phyloP scores from a whole-genome alignment of 1,140 invertebrate genomes.

The Heliothis virescens region DNA sequence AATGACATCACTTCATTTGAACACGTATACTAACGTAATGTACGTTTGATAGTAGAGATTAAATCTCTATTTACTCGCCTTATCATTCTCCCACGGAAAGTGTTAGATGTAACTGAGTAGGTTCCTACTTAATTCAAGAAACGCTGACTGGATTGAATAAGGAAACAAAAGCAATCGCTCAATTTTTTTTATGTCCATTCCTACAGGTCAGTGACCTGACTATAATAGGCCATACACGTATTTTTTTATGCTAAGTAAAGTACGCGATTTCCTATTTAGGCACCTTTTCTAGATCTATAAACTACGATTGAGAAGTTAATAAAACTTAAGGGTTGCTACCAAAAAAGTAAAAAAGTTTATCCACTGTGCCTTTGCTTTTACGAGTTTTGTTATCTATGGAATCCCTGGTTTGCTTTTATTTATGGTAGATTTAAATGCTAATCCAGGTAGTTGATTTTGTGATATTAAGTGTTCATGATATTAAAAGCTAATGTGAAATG shows the following conservation, averaged over 20 bases:
- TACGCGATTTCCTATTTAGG: no score
- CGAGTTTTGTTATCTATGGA: no score
- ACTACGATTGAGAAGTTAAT: background rate
- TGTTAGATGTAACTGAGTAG: background rate
- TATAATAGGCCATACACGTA: background rate
- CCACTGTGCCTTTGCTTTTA: no score
- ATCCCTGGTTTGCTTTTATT: no score
- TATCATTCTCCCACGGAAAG: constrained; percentile 35
- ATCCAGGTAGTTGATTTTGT: no score
- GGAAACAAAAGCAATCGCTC: no score
- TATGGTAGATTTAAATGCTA: no score
- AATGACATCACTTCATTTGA: constrained; percentile 40
- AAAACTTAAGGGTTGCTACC: no score
- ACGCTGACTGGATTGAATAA: background rate
- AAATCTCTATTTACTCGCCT: constrained; percentile 38
- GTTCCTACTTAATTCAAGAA: background rate
- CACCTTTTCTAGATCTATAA: background rate
- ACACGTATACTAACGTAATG: constrained; percentile 1
- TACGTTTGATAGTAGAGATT: constrained; percentile 29
- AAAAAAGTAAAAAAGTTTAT: no score
- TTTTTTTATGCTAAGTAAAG: background rate
- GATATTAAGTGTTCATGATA: background rate
- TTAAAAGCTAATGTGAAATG: background rate
- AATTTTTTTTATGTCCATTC: no score
- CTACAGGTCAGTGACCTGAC: background rate